phyloP scores from a whole-genome alignment of 2,888 invertebrate species.

The Tridacna gigas region DNA sequence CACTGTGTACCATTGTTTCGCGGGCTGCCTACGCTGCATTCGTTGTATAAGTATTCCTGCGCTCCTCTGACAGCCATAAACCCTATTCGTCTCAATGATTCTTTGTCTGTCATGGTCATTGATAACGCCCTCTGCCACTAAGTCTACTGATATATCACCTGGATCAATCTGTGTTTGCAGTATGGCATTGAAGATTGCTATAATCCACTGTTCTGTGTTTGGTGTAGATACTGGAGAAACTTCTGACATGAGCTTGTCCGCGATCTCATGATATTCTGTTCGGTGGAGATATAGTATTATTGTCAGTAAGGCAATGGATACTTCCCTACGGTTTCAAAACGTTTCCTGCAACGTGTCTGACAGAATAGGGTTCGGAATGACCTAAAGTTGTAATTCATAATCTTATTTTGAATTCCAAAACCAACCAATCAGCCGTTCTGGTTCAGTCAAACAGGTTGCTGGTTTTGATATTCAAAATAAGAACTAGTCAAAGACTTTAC shows the following conservation, averaged over 20 bases:
- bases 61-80: not conserved
- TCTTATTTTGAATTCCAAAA: too few species aligned
- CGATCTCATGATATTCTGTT: not conserved
- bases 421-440: too few species aligned
- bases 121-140: slow-evolving; percentile 6
- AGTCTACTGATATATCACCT: not conserved
- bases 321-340: too few species aligned
- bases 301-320: too few species aligned
- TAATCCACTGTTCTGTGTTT: not conserved
- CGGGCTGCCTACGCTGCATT: slow-evolving; percentile 8
- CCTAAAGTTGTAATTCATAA: too few species aligned
- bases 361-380: too few species aligned
- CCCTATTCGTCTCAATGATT: not conserved
- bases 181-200: not conserved
- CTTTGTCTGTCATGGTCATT: not conserved
- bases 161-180: not conserved
- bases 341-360: too few species aligned
- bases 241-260: not conserved
- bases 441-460: too few species aligned
- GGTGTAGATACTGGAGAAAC: not conserved
- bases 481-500: too few species aligned
- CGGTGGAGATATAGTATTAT: too few species aligned
- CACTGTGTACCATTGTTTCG: not conserved
- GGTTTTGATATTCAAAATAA: too few species aligned
- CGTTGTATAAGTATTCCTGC: not conserved